Evolutionary conservation across 1,140 invertebrate species (phyloP), one percentile per base, ranked within the genome.

Genomic region (Colletes gigas): DNA sequence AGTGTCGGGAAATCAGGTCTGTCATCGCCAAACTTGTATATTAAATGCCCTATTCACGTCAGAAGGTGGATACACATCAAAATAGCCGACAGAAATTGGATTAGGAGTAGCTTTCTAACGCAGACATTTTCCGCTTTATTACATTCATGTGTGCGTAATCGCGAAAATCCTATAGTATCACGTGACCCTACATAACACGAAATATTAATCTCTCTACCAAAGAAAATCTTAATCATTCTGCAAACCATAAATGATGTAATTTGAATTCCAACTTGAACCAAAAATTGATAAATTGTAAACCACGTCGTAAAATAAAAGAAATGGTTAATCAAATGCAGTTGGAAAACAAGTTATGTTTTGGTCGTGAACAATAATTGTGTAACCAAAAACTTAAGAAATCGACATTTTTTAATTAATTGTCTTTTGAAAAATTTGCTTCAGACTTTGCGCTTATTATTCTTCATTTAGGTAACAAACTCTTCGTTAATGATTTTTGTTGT

Each of bases 41-140:
- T 78, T 55, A 21, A 30, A n/a, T 8, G 12, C 6, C 39, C 69
- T 19, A 65, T 78, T 72, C 77, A 65, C 15, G 69, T 50, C 50
- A 65, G 39, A 47, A 65, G 21, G 41, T 59, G 47, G 8, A 69
- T 69, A 69, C 12, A 21, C 6, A 54, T 59, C 55, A 59, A 47
- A 30, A 50, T 59, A n/a, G 6, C 15, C 5, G 21, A 12, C 69
- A 19, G 41, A 59, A 69, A 77, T 77, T 69, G 41, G 10, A 77
- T 77, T 77, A 77, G 21, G 10, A 57, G 63, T 12, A 59, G 44
- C 54, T 77, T 77, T 39, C 74, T 57, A 77, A 69, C 60, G 6
- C 65, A n/a, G 12, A 77, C 59, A 54, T 50, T 54, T 73, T 19
- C 12, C 19, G 19, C 14, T 15, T 14, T 54, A 57, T 14, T 39